phyloP scores from a whole-genome alignment of 1,140 invertebrate species.

The Varroa destructor region DNA sequence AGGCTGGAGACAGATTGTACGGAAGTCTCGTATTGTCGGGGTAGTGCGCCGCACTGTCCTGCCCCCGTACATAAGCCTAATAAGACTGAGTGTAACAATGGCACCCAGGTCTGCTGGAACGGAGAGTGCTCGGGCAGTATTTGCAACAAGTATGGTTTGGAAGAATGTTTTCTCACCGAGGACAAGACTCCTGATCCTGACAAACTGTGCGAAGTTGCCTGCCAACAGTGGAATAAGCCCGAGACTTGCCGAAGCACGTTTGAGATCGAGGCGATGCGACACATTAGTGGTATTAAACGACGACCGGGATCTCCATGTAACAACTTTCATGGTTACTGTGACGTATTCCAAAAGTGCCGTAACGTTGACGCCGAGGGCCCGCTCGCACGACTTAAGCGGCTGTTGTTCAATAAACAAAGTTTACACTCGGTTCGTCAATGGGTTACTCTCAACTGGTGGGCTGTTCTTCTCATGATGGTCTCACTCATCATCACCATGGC shows the following conservation, averaged over 20 bases:
- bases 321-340: constrained; percentile 97
- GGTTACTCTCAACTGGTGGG: constrained; percentile 89
- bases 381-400: constrained; percentile 84
- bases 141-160: constrained; percentile 81
- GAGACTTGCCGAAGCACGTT: constrained; percentile 69
- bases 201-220: constrained; percentile 88
- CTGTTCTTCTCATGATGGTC: constrained; percentile 76
- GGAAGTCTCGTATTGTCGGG: constrained; percentile 64
- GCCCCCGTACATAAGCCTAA: constrained; percentile 57
- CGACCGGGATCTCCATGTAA: constrained; percentile 91
- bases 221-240: constrained; percentile 64
- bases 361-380: constrained; percentile 97
- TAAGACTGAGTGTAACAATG: constrained; percentile 70
- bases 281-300: constrained; percentile 68
- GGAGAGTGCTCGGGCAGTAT: constrained; percentile 91
- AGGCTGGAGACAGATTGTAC: constrained; percentile 76
- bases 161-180: constrained; percentile 90
- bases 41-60: constrained; percentile 54
- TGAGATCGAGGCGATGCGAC: constrained; percentile 56
- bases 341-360: constrained; percentile 93
- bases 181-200: constrained; percentile 54
- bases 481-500: constrained; percentile 89
- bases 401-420: constrained; percentile 81
- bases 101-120: constrained; percentile 68
- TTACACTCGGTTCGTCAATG: constrained; percentile 69